A percentile compares a stretch with the other conserved stretches of the same genome.
Evolutionary conservation across 1,140 invertebrate species (phyloP).

Genomic region (Ooceraea biroi): DNA sequence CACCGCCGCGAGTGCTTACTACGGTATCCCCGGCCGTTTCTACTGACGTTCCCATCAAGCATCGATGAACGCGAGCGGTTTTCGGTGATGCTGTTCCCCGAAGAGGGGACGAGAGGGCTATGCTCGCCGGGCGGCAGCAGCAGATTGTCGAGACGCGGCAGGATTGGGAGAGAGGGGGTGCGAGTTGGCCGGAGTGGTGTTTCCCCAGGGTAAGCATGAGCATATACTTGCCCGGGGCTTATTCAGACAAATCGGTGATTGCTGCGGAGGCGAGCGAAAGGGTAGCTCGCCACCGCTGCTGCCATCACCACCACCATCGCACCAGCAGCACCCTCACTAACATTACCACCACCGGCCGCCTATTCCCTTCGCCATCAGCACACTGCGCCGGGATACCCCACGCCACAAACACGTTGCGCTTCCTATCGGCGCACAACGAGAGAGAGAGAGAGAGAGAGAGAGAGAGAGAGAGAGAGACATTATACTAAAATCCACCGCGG

Average conservation of each 20-base stretch:
- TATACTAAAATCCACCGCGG: constrained; percentile 64
- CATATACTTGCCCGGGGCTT: constrained; percentile 85
- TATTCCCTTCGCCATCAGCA: constrained; percentile 52
- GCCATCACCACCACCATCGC: neutral
- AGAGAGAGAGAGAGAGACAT: constrained; percentile 73
- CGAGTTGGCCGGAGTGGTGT: constrained; percentile 79
- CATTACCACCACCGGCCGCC: neutral
- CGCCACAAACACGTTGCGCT: constrained; percentile 41
- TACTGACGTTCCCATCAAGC: constrained; percentile 76
- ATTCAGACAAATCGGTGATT: constrained; percentile 86
- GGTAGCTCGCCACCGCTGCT: constrained; percentile 66
- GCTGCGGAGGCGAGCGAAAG: constrained; percentile 83
- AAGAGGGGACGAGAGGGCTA: constrained; percentile 9
- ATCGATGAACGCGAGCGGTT: constrained; percentile 82
- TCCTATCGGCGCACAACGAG: constrained; percentile 69
- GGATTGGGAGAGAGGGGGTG: constrained; percentile 38
- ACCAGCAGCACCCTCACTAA: neutral
- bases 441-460: constrained; percentile 76
- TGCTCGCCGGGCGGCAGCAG: neutral
- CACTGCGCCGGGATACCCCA: constrained; percentile 21
- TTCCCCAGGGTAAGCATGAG: constrained; percentile 83
- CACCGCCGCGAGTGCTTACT: neutral
- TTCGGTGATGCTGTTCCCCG: constrained; percentile 66
- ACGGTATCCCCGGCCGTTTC: neutral
- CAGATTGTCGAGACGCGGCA: neutral